A percentile compares a stretch with the other conserved stretches of the same genome.
Conservation (phyloP, 2,797 vertebrate genomes). For the Pitangus sulphuratus region DNA sequence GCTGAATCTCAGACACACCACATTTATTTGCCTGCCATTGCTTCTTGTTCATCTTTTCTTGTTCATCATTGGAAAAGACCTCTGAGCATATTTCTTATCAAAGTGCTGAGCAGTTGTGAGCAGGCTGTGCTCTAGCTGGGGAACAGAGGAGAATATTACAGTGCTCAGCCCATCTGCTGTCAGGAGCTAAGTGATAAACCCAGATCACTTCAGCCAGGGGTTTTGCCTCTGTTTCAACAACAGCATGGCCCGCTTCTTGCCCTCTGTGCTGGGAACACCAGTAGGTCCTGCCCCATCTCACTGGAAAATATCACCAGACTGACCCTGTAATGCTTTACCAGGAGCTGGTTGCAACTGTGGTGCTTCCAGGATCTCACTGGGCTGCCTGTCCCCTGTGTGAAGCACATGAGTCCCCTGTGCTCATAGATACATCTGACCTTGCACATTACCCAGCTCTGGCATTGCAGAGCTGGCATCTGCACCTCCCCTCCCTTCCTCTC, state of each 20-base stretch:
- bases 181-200: not conserved
- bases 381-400: not conserved
- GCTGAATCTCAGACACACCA: not conserved
- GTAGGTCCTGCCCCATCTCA: not conserved
- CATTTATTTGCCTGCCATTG: not conserved
- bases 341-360: not conserved
- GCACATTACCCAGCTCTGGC: not conserved
- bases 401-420: fast-evolving
- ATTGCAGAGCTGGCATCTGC: not conserved
- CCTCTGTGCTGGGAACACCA: not conserved
- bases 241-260: not conserved
- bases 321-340: not conserved
- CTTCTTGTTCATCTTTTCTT: not conserved
- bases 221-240: not conserved
- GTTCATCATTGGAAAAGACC: not conserved
- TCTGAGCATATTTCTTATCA: not conserved
- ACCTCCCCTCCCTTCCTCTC: not conserved
- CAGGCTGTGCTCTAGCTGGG: not conserved
- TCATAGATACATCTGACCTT: not conserved
- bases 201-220: not conserved
- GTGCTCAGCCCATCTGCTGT: not conserved
- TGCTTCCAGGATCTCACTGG: not conserved
- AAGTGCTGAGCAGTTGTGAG: not conserved
- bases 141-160: not conserved
- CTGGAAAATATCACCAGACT: not conserved